Evolutionary conservation across 1,140 invertebrate genomes (phyloP), one percentile per base, ranked within the genome.

Genomic region (Argopecten irradians): DNA sequence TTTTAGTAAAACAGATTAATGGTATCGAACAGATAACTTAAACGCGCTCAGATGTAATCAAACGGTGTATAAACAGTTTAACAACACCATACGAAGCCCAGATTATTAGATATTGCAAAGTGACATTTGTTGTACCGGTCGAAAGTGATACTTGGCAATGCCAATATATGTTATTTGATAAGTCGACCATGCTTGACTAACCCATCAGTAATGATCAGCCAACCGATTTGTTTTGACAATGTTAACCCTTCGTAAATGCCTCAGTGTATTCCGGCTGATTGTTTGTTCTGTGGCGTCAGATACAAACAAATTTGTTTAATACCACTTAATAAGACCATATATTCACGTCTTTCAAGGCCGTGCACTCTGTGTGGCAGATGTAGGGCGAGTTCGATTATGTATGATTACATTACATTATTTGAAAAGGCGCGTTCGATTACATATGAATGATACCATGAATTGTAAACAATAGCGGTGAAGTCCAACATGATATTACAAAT

Each of bases 401-500:
- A n/a, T 71, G 55, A 71, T n/a, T n/a, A n/a, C n/a, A n/a, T n/a
- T n/a, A n/a, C n/a, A n/a, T n/a, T n/a, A n/a, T n/a, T n/a, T n/a
- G n/a, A n/a, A n/a, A 71, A n/a, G 55, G 14, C 22, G 55, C n/a
- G 55, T 71, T 71, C 55, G 55, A 71, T 71, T 71, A 71, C 55
- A 71, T 28, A n/a, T 71, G 55, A 71, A 71, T 71, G n/a, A 71
- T 16, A 5, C 55, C 28, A 3, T 28, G 55, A 71, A 71, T 28
- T 71, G 55, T 71, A 71, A 71, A 28, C 55, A 71, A n/a, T 71
- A 28, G 0, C n/a, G 5, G 55, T 22, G n/a, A 22, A 71, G 55
- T 71, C 55, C 8, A 71, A 71, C 55, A 71, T 71, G 55, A 71
- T 71, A 71, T 71, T 71, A 71, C 55, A 71, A n/a, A 22, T n/a